These are phyloP conservation scores for Cecropterus lyciades DNA, from an alignment of 1,140 invertebrate species.

Conservation along the genomic window DNA sequence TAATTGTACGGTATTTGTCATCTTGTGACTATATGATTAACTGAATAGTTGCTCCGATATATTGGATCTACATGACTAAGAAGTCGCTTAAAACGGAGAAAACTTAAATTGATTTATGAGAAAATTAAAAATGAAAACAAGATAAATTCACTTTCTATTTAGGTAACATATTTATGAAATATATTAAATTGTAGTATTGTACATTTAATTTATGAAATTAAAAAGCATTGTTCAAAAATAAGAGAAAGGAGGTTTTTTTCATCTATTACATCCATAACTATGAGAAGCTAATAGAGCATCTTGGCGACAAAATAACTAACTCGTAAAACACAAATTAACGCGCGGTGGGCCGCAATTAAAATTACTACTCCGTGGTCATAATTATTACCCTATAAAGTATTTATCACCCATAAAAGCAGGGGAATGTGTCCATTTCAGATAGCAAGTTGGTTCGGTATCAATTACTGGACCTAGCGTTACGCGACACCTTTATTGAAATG, in stretches of 20 bases:
- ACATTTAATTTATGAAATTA: no score
- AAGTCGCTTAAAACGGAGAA: no score
- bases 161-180: no score
- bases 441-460: slow-evolving; percentile 41
- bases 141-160: no score
- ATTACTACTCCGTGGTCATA: slow-evolving; percentile 60
- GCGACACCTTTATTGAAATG: slow-evolving; percentile 37
- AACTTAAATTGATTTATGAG: no score
- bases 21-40: slow-evolving; percentile 37
- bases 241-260: no score
- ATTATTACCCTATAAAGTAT: slow-evolving; percentile 55
- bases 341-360: slow-evolving; percentile 71
- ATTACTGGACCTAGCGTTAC: slow-evolving; percentile 36
- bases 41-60: slow-evolving; percentile 17
- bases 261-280: not conserved
- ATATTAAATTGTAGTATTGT: no score
- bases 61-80: no score
- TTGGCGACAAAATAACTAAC: slow-evolving; percentile 46
- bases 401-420: slow-evolving; percentile 65
- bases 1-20: slow-evolving; percentile 65
- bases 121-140: no score
- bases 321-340: slow-evolving; percentile 61
- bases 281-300: slow-evolving; percentile 1
- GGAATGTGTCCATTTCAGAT: slow-evolving; percentile 60
- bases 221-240: no score